Percentiles rank a stretch among this genome's conserved stretches.
phyloP scores from a whole-genome alignment of 2,888 invertebrate genomes.

The Eumacrocentrus americanus region DNA sequence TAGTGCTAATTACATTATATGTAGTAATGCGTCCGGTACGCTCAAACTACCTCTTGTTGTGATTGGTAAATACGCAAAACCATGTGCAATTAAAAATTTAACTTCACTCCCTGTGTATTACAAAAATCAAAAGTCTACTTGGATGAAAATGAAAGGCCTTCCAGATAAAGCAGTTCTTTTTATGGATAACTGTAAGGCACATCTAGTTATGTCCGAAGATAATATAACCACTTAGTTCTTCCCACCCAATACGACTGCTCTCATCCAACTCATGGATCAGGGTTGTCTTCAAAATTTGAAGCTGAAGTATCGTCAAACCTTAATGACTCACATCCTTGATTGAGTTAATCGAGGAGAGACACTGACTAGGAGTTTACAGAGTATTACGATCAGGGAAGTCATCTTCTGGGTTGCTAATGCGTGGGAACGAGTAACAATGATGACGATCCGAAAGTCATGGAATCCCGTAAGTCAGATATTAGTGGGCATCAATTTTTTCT shows the following conservation, averaged over 20 bases:
- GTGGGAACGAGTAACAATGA: neutral
- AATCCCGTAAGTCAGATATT: slow-evolving; percentile 16
- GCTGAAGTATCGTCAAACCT: slow-evolving; percentile 1
- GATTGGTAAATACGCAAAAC: no score
- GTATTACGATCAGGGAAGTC: no score
- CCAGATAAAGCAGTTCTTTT: slow-evolving; percentile 7
- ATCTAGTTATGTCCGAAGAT: neutral
- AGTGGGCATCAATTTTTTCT: no score
- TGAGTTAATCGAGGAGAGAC: neutral
- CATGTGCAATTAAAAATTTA: no score
- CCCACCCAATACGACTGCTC: slow-evolving; percentile 10
- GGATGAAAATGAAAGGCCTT: no score
- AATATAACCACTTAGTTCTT: neutral
- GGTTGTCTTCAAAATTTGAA: slow-evolving; percentile 20
- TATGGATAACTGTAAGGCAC: slow-evolving; percentile 6
- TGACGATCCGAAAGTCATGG: slow-evolving; percentile 11
- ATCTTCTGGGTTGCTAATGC: no score
- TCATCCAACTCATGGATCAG: slow-evolving; percentile 18
- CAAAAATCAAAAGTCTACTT: no score
- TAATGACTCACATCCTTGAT: slow-evolving; percentile 18
- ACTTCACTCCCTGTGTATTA: no score
- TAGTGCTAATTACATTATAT: no score
- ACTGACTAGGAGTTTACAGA: neutral
- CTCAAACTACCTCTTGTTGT: no score
- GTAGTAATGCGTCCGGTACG: no score